Conservation (phyloP, 2,113 vertebrate genomes). For the Rhabdomys dilectus region DNA sequence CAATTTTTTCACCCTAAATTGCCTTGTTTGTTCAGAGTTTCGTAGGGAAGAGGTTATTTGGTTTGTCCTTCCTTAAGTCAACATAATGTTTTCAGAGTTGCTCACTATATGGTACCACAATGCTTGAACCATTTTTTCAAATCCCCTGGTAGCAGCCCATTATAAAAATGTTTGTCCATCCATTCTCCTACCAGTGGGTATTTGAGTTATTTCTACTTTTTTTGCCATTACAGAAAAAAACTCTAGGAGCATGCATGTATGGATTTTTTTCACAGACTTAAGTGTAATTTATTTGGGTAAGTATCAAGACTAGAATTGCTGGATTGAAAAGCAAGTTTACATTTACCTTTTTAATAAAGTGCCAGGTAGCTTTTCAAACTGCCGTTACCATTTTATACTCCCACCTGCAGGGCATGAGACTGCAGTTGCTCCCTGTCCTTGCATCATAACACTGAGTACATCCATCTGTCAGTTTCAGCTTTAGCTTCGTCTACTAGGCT, state of each 20-base stretch:
- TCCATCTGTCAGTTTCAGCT: not conserved
- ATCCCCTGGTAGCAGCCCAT: not conserved
- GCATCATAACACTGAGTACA: not conserved
- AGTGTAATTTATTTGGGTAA: slow-evolving; percentile 22
- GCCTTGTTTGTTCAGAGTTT: not conserved
- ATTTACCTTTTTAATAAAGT: slow-evolving; percentile 32
- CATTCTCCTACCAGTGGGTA: not conserved
- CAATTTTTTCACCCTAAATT: not conserved
- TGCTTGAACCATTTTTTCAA: not conserved
- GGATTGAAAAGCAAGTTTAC: not conserved
- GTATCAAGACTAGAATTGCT: not conserved
- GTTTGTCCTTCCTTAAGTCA: not conserved
- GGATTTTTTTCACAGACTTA: not conserved
- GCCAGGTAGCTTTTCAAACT: slow-evolving; percentile 2
- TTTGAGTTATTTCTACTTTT: not conserved
- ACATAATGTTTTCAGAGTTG: not conserved
- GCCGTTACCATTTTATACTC: not conserved
- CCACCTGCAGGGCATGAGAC: not conserved
- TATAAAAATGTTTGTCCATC: not conserved
- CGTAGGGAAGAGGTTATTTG: not conserved
- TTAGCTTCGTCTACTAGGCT: not conserved
- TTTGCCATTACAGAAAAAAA: not conserved
- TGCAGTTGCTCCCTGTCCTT: not conserved
- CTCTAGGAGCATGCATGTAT: not conserved
- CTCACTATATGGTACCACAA: not conserved